Evolutionary conservation across 1,140 invertebrate species (phyloP), one percentile per base, ranked within the genome.

Genomic region (Parapsyche elsis): DNA sequence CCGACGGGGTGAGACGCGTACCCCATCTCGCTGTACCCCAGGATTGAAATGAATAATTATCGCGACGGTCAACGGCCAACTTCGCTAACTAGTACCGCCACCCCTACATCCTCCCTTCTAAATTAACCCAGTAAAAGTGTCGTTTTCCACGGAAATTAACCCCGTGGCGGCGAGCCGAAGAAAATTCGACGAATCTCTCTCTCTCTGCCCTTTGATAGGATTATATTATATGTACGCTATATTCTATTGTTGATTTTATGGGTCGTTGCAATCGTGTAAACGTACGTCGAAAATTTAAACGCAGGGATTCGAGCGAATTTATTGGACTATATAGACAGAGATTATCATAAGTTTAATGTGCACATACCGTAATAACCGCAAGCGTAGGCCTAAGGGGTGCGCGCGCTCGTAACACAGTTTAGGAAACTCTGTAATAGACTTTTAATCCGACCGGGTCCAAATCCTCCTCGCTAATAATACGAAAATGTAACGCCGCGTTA

Each of bases 1-100:
- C 79, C 75, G 74, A 81, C 80, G 70, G 49, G 49, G 82, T 38
- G 24, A 46, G 71, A 38, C 45, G 30, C 49, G 49, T 16, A 16
- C 49, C 49, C 49, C 16, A 14, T 53, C 16, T 16, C 49, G 12
- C 49, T 12, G 49, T 53, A 53, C 49, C 49, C 61, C 10, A 67
- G 19, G 70, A n/a, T 10, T 14, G 19, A 45, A 71, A 71, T 45
- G 38, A 71, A 71, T 71, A 71, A 71, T 71, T 71, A 71, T 71
- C 61, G 19, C 61, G 61, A 23, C 19, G 49, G 16, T 53, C 49
- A 53, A 12, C 49, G 49, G 49, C 16, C 49, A 53, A 53, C 49
- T 53, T 53, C 10, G 49, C 16, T 53, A 53, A 53, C 49, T 53
- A 16, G 49, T 14, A 2, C 30, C 30, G 7, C 30, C 30, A 38